These are phyloP conservation scores for Condylura cristata DNA, from an alignment of 2,113 vertebrate species.

Conservation along the genomic window DNA sequence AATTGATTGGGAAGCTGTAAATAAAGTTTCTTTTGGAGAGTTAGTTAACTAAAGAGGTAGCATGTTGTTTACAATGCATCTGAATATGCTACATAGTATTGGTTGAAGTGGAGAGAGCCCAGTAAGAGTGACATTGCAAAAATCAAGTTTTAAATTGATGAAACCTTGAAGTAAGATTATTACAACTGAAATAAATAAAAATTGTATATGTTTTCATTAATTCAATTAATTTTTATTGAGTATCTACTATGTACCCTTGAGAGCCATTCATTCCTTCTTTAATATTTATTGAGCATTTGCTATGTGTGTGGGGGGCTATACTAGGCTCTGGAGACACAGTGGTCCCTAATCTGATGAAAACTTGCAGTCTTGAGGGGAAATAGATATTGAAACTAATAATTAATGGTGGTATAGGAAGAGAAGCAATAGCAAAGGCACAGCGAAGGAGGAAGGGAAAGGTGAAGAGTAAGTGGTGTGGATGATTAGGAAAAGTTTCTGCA, in stretches of 20 bases:
- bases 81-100: background rate
- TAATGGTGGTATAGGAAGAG: background rate
- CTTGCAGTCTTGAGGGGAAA: background rate
- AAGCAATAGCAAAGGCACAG: no score
- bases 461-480: fast-evolving
- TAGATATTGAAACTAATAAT: background rate
- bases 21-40: background rate
- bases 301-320: no score
- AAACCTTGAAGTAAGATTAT: background rate
- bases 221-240: background rate
- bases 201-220: background rate
- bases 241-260: background rate
- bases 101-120: background rate
- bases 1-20: background rate
- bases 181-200: background rate
- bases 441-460: background rate
- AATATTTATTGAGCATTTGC: background rate
- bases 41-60: background rate
- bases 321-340: background rate
- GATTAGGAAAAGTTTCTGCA: background rate
- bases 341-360: no score
- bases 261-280: background rate
- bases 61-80: background rate
- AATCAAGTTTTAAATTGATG: background rate
- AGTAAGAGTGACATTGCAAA: background rate